Percentiles rank a stretch among this genome's conserved stretches.
These are phyloP conservation scores for Gallinago nigripennis DNA, from an alignment of 2,797 vertebrate genomes.

Conservation along the genomic window DNA sequence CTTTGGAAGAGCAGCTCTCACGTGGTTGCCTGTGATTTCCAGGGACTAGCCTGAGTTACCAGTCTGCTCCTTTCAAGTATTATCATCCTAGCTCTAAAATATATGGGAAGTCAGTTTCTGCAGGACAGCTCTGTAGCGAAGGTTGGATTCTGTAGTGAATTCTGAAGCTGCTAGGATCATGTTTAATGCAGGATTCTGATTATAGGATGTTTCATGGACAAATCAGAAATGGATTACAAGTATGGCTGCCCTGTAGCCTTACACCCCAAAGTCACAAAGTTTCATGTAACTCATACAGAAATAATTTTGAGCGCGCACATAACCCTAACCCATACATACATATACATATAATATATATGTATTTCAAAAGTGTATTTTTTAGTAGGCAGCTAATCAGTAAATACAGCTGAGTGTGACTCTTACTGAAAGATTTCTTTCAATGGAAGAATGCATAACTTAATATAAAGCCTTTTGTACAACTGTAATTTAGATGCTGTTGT, in stretches of 20 bases:
- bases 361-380: neutral
- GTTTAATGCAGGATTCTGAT: neutral
- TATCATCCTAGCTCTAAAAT: neutral
- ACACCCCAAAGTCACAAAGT: neutral
- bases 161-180: neutral
- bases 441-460: neutral
- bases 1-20: neutral
- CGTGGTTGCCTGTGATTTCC: neutral
- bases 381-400: neutral
- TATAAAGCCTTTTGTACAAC: neutral
- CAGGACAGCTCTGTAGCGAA: neutral
- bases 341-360: neutral
- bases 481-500: neutral
- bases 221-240: neutral
- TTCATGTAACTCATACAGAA: neutral
- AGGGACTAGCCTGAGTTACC: neutral
- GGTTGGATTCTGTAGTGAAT: neutral
- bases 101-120: neutral
- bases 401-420: neutral
- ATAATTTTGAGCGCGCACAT: neutral
- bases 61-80: neutral
- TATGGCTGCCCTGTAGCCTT: neutral
- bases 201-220: neutral
- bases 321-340: neutral
- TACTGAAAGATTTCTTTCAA: neutral